Percentiles rank a stretch among this genome's conserved stretches.
These are phyloP conservation scores for Cacatua alba DNA, from an alignment of 2,113 vertebrate species.

Conservation along the genomic window DNA sequence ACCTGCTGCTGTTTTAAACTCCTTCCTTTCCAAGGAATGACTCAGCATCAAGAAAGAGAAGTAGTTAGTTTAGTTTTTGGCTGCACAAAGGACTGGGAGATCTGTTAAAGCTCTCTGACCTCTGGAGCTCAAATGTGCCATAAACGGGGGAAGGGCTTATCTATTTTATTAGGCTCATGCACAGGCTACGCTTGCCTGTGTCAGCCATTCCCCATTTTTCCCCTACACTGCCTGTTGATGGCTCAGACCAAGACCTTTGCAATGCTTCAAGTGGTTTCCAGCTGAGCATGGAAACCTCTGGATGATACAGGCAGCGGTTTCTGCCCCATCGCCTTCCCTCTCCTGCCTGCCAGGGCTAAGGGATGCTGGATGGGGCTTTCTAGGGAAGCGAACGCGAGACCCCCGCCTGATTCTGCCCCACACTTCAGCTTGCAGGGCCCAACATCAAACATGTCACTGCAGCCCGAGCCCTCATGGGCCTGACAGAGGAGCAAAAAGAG, in stretches of 20 bases:
- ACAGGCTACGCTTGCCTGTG: not conserved
- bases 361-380: not conserved
- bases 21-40: not conserved
- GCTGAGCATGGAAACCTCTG: not conserved
- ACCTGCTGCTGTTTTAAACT: not conserved
- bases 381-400: not conserved
- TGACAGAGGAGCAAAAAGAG: slow-evolving; percentile 68
- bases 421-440: slow-evolving; percentile 23
- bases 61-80: not conserved
- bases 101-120: not conserved
- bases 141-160: not conserved
- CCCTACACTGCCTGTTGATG: not conserved
- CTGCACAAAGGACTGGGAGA: not conserved
- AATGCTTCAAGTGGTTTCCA: not conserved
- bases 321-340: not conserved
- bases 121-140: not conserved
- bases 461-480: slow-evolving; percentile 56
- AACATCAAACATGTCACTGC: slow-evolving; percentile 61
- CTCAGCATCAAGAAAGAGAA: not conserved
- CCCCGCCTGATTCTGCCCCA: slow-evolving; percentile 7
- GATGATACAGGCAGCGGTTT: not conserved
- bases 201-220: not conserved
- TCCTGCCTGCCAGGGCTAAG: not conserved
- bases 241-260: slow-evolving; percentile 1
- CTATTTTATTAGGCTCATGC: not conserved